Base-by-base conservation (phyloP, 2,113 vertebrate genomes). In the Albula goreensis region DNA sequence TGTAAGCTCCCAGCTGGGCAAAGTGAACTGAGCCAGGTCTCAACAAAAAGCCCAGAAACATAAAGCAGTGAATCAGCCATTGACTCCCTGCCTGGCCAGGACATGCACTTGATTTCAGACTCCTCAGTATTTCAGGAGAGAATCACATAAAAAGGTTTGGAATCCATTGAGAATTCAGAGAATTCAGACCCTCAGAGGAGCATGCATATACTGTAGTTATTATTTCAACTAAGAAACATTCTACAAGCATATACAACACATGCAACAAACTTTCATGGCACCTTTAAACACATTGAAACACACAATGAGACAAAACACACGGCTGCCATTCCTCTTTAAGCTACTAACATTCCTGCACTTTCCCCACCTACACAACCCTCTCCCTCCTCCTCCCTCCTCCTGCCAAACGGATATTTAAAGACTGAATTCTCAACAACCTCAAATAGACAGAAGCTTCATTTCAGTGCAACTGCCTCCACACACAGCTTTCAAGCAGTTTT, bases 361-460 rank as follows among this genome's bases (percentile, higher is more conserved):
- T 74, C 70, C 6, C n/a, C 70, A 74, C 70, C 70, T 74, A 74
- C 70, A 74, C 70, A 74, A 74, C n/a, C 70, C 70, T n/a, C 66
- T 22, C 63, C n/a, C 2, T n/a, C 70, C 70, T 25, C 5, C 70
- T 66, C 60, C 22, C 60, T 56, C 53, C 53, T 56, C 53, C 53
- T n/a, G 9, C 70, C 70, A n/a, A 74, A 74, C 6, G 12, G 70
- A 74, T 74, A 74, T 74, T 31, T 74, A 74, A 74, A 74, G 70
- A 74, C 70, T 31, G 70, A 10, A n/a, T 31, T n/a, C 9, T 74
- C 17, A 9, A 70, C 63, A 74, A 22, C 8, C 70, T 74, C 8
- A 74, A 74, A 74, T 22, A 74, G 70, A 74, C 70, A 74, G 4
- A 74, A 74, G 66, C 8, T 8, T 74, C 4, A 9, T 74, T 74